Percentiles rank a stretch among this genome's conserved stretches.
These are phyloP conservation scores for Yponomeuta sedellus DNA, from an alignment of 2,888 invertebrate species.

Conservation along the genomic window DNA sequence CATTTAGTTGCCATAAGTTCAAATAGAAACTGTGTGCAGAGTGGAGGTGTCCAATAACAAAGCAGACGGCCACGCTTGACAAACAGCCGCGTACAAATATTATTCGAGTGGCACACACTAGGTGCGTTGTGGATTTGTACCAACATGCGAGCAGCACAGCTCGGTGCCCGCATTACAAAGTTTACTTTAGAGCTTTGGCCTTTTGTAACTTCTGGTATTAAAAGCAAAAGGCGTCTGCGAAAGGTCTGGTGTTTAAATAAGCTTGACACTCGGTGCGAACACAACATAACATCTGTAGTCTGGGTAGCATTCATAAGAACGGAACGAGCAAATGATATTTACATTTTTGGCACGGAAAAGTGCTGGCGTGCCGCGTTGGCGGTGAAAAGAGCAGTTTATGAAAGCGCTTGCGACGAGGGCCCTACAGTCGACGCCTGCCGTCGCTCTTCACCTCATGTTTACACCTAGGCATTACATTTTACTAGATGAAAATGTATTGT, in stretches of 20 bases:
- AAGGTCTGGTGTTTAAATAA: neutral
- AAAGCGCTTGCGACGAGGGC: conserved; percentile 50
- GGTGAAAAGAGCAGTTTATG: conserved; percentile 59
- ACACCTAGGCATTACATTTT: conserved; percentile 32
- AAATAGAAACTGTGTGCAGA: conserved; percentile 62
- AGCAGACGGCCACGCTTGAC: conserved; percentile 69
- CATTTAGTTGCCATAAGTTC: conserved; percentile 48
- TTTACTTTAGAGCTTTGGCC: conserved; percentile 59
- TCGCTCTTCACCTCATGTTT: conserved; percentile 51
- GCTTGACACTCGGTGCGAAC: neutral
- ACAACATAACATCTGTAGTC: neutral
- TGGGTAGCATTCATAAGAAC: neutral
- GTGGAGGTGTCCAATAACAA: conserved; percentile 71
- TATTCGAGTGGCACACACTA: conserved; percentile 58
- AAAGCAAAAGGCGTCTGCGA: neutral
- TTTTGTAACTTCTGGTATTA: conserved; percentile 29
- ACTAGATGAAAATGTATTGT: neutral
- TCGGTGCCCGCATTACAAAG: conserved; percentile 43
- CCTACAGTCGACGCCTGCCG: conserved; percentile 41
- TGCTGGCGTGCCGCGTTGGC: conserved; percentile 29
- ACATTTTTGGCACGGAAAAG: conserved; percentile 10
- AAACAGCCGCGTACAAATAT: conserved; percentile 69
- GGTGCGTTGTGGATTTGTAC: conserved; percentile 64
- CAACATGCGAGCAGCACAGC: conserved; percentile 45
- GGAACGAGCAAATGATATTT: conserved; percentile 6